Evolutionary conservation across 2,797 vertebrate genomes (phyloP).

Genomic region (Lepilemur septentrionalis): DNA sequence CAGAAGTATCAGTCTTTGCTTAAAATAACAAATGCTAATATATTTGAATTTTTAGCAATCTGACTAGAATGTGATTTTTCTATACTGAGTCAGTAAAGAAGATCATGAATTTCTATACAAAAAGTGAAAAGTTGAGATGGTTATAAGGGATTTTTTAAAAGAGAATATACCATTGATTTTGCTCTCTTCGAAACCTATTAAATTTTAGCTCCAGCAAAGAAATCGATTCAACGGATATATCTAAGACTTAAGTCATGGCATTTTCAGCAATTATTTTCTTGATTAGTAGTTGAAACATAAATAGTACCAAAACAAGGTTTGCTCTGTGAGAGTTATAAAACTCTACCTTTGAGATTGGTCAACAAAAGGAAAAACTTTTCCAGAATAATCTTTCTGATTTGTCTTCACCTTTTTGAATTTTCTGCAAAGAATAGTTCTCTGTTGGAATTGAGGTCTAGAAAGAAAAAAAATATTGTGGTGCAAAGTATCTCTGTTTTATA

Average conservation of each 20-base stretch:
- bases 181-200: slow-evolving; percentile 12
- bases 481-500: background rate
- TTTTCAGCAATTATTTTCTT: slow-evolving; percentile 52
- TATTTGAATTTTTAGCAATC: background rate
- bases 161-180: slow-evolving; percentile 3
- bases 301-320: slow-evolving; percentile 11
- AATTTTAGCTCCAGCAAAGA: slow-evolving; percentile 66
- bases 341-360: background rate
- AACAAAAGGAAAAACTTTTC: background rate
- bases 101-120: slow-evolving; percentile 20
- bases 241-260: slow-evolving; percentile 36
- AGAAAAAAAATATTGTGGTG: background rate
- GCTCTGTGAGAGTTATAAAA: slow-evolving; percentile 26
- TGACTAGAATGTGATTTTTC: slow-evolving; percentile 49
- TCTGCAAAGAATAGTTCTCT: background rate
- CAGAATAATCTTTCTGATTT: background rate
- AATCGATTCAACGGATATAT: slow-evolving; percentile 53
- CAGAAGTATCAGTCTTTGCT: background rate
- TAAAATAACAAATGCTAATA: background rate
- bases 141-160: slow-evolving; percentile 55
- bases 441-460: background rate
- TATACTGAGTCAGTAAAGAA: slow-evolving; percentile 39
- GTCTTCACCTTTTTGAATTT: background rate
- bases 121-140: background rate
- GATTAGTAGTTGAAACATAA: slow-evolving; percentile 55